Conservation (phyloP, 2,113 vertebrate genomes). For the Trinectes maculatus region DNA sequence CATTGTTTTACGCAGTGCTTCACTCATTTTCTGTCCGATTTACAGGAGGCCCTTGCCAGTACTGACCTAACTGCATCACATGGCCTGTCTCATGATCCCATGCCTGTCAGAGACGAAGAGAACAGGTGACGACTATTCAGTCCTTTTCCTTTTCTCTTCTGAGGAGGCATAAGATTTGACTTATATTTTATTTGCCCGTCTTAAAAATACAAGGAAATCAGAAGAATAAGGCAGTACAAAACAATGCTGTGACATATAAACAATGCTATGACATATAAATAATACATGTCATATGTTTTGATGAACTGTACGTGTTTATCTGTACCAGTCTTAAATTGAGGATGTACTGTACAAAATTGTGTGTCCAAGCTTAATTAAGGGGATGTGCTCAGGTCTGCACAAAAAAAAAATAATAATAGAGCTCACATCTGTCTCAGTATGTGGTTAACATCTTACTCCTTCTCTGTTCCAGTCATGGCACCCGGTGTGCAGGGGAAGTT, state of each 20-base stretch:
- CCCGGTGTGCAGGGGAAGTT: slow-evolving; percentile 80
- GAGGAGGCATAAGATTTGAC: too few relatives aligned
- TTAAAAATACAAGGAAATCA: background rate
- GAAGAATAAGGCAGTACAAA: too few relatives aligned
- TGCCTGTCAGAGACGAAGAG: slow-evolving; percentile 69
- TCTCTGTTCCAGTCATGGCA: slow-evolving; percentile 70
- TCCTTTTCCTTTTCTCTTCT: background rate
- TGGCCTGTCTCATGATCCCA: slow-evolving; percentile 72
- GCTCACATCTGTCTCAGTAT: slow-evolving; percentile 28
- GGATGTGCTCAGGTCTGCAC: slow-evolving; percentile 20
- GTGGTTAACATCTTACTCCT: slow-evolving; percentile 42
- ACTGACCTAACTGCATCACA: slow-evolving; percentile 67
- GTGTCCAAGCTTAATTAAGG: slow-evolving; percentile 15
- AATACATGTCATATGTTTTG: too few relatives aligned
- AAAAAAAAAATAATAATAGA: background rate
- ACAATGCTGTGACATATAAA: too few relatives aligned
- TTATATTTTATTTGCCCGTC: too few relatives aligned
- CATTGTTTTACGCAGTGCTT: slow-evolving; percentile 5
- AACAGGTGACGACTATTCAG: slow-evolving; percentile 64
- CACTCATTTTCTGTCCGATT: slow-evolving; percentile 77
- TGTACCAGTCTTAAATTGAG: slow-evolving; percentile 9
- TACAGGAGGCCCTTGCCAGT: slow-evolving; percentile 74
- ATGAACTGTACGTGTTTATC: too few relatives aligned
- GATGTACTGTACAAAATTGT: slow-evolving; percentile 16
- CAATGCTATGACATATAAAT: too few relatives aligned